These are phyloP conservation scores for Diceros bicornis DNA, from an alignment of 2,797 vertebrate species.

Conservation along the genomic window DNA sequence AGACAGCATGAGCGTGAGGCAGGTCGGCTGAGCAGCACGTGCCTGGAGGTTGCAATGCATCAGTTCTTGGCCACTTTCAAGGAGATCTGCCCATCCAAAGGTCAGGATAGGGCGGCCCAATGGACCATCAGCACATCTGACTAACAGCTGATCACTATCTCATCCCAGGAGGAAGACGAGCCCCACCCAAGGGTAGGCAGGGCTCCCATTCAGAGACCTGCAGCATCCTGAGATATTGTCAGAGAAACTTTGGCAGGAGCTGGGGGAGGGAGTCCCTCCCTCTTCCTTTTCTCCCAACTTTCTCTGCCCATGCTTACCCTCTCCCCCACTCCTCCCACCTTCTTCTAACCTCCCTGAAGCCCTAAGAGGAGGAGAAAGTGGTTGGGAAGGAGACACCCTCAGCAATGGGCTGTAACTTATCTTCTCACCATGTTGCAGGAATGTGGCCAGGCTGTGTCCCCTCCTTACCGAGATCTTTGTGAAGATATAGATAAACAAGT, in stretches of 20 bases:
- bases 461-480: slow-evolving; percentile 98
- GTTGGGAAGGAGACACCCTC: not conserved
- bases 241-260: not conserved
- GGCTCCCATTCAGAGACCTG: not conserved
- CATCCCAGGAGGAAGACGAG: not conserved
- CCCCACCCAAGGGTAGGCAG: not conserved
- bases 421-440: not conserved
- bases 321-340: not conserved
- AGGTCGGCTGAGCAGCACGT: not conserved
- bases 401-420: not conserved
- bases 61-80: not conserved
- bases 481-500: slow-evolving; percentile 98
- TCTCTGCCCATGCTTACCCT: not conserved
- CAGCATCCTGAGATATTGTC: not conserved
- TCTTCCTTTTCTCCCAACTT: not conserved
- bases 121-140: no score
- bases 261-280: not conserved
- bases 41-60: not conserved
- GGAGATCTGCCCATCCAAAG: not conserved
- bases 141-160: not conserved
- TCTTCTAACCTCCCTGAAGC: not conserved
- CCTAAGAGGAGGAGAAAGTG: not conserved
- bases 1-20: not conserved
- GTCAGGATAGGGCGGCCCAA: not conserved
- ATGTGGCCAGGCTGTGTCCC: not conserved